Evolutionary conservation across 2,888 invertebrate species (phyloP).

Genomic region (Drosophila sordidula): DNA sequence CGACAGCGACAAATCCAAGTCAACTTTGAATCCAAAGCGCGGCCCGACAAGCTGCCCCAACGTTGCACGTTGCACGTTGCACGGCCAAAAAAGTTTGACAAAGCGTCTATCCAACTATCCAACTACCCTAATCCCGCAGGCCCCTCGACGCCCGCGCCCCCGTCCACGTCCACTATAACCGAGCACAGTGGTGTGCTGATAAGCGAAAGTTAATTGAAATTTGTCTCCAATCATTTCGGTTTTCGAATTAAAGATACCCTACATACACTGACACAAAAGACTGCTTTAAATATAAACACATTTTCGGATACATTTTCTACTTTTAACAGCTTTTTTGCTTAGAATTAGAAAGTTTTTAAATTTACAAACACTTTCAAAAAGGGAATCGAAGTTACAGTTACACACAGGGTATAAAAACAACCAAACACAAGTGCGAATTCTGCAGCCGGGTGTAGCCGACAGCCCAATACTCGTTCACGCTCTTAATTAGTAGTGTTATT

Average conservation of each 20-base stretch:
- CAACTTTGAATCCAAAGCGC: constrained; percentile 52
- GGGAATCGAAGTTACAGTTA: no score
- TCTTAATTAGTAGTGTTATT: no score
- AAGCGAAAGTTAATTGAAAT: neutral
- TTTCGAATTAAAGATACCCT: no score
- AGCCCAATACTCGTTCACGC: no score
- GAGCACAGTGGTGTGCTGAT: constrained; percentile 2
- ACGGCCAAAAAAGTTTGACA: constrained; percentile 41
- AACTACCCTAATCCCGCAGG: constrained; percentile 1
- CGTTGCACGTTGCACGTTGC: constrained; percentile 23
- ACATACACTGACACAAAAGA: no score
- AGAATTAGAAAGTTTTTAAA: no score
- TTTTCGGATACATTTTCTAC: no score
- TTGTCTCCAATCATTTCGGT: neutral
- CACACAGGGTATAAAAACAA: neutral
- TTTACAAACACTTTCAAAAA: no score
- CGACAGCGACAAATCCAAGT: constrained; percentile 52
- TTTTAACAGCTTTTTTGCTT: no score
- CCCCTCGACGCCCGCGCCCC: neutral
- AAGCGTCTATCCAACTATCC: constrained; percentile 11
- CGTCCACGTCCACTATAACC: neutral
- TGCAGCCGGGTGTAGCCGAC: no score
- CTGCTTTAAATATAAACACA: no score
- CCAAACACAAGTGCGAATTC: neutral
- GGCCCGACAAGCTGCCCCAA: constrained; percentile 31